Evolutionary conservation across 2,888 invertebrate genomes (phyloP).

Genomic region (Candidula unifasciata): DNA sequence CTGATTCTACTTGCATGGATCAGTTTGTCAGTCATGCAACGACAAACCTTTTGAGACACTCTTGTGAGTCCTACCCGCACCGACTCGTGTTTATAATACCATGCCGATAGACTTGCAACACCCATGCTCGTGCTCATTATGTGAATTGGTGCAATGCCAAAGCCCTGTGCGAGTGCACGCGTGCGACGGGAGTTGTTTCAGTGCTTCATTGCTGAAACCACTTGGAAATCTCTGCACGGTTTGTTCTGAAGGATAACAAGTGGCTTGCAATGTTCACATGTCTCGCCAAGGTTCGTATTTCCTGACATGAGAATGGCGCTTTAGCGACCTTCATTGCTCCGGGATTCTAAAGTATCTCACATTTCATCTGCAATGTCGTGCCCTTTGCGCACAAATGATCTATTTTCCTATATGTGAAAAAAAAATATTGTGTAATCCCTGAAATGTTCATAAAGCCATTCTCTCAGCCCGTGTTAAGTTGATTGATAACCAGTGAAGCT

Average conservation of each 20-base stretch:
- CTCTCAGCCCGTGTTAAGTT: not conserved
- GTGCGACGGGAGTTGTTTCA: not conserved
- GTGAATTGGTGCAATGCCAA: not conserved
- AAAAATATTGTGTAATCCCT: not conserved
- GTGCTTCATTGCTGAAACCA: not conserved
- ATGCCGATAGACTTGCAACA: not conserved
- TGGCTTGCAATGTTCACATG: conserved; percentile 14
- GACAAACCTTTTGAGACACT: not conserved
- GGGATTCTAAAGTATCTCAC: conserved; percentile 20
- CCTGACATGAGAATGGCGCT: not conserved
- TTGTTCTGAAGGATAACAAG: conserved; percentile 13
- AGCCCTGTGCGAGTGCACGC: not conserved
- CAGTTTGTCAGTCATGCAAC: conserved; percentile 28
- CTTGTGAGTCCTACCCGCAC: not conserved
- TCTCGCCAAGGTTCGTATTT: conserved; percentile 9
- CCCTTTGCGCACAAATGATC: not conserved
- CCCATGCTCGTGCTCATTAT: conserved; percentile 1
- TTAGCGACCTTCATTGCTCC: conserved; percentile 9
- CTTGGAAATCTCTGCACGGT: conserved; percentile 23
- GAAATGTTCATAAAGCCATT: not conserved
- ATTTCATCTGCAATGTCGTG: not conserved
- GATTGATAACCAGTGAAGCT: conserved; percentile 24
- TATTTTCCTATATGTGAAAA: not conserved
- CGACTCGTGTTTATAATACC: not conserved
- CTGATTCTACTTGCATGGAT: not conserved